Percentiles rank a stretch among this genome's conserved stretches.
Conservation (phyloP, 2,797 vertebrate species). For the Sarcoramphus papa region DNA sequence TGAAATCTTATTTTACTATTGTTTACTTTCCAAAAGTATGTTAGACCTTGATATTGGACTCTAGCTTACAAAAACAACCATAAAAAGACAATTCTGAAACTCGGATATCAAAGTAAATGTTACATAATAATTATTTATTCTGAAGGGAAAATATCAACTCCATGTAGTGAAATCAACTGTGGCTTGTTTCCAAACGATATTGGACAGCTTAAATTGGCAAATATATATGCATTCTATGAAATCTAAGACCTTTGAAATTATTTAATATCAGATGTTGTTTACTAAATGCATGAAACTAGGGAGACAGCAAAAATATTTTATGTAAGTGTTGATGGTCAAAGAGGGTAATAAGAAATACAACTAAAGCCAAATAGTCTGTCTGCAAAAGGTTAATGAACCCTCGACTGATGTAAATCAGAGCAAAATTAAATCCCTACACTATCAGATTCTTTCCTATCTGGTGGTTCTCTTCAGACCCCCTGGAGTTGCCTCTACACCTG, state of each 20-base stretch:
- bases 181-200: neutral
- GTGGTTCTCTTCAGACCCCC: neutral
- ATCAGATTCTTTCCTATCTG: neutral
- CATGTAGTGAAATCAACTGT: neutral
- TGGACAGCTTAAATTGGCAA: neutral
- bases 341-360: neutral
- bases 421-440: neutral
- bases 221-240: neutral
- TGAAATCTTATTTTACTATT: neutral
- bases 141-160: neutral
- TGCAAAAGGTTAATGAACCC: neutral
- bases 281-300: neutral
- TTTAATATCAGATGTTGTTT: neutral
- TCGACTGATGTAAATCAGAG: neutral
- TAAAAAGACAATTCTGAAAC: neutral
- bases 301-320: neutral
- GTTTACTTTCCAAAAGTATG: neutral
- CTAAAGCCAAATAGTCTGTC: neutral
- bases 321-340: neutral
- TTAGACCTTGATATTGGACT: neutral
- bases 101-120: neutral
- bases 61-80: neutral
- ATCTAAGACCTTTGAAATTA: neutral
- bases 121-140: neutral
- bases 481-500: neutral